Base-by-base conservation (phyloP, 2,113 vertebrate genomes). In the Glareola pratincola region DNA sequence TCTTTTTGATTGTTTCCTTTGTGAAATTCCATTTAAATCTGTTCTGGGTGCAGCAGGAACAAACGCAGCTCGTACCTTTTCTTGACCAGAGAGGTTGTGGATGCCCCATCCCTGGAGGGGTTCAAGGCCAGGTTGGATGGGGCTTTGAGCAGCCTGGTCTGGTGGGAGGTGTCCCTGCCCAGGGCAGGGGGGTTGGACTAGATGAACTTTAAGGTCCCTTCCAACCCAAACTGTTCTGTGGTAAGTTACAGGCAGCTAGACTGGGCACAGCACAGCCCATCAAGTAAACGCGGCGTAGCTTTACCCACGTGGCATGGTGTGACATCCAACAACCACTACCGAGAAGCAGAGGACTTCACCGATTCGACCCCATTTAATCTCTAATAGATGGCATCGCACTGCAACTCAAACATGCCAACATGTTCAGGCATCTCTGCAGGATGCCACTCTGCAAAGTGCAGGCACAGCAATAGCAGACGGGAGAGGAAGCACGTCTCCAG, bases 251-350 rank as follows among this genome's bases (percentile, higher is more conserved):
- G 29, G 50, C 30, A 48, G n/a, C 32, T 18, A 36, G 36, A n/a
- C 7, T 15, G 24, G 15, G 43, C 32, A 24, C 24, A 17, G 77
- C 62, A 39, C 8, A n/a, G 36, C 62, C 57, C 67, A 37, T 51
- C 56, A 64, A 47, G 63, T 0, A 27, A 76, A 67, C 1, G 0
- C 0, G 0, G 56, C 4, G 1, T 4, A 67, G 34, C 41, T 45
- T 32, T 11, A 68, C 26, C 36, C 27, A n/a, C 1, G 4, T 1
- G 3, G 30, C 26, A 9, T 1, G 6, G 54, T 14, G 14, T 0
- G 12, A 43, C 62, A 77, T 50, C 51, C 14, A 50, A 66, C 32
- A 29, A 14, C 57, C 2, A 3, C 32, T 3, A 4, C 37, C 2
- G 4, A 88, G 60, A 19, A 45, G 48, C 41, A 47, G 60, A 80